Conservation (phyloP, 2,888 invertebrate species). For the Serrognathus titanus region DNA sequence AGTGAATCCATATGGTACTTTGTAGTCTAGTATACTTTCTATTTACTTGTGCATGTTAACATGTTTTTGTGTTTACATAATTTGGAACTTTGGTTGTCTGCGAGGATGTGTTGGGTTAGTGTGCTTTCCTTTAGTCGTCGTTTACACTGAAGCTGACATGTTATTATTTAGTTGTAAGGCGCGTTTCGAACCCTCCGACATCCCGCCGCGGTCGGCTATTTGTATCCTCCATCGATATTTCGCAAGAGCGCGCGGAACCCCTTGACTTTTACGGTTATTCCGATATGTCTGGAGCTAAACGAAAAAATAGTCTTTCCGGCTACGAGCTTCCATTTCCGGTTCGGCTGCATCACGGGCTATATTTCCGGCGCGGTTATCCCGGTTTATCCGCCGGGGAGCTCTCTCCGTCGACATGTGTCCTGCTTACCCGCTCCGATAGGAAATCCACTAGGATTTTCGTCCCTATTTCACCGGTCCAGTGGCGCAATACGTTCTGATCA, state of each 20-base stretch:
- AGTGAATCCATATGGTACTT: too few relatives aligned
- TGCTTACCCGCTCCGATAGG: conserved; percentile 52
- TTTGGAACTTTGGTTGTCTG: background rate
- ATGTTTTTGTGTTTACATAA: too few relatives aligned
- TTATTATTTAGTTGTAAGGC: conserved; percentile 3
- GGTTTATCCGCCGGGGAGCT: conserved; percentile 58
- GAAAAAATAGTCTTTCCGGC: conserved; percentile 21
- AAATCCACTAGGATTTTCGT: conserved; percentile 40
- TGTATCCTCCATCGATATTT: conserved; percentile 27
- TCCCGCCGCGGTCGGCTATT: conserved; percentile 32
- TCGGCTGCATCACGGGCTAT: conserved; percentile 47
- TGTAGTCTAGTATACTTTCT: too few relatives aligned
- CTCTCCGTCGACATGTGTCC: conserved; percentile 55
- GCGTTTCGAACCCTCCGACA: conserved; percentile 16
- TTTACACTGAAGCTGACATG: background rate
- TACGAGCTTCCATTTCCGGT: conserved; percentile 54
- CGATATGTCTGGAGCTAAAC: conserved; percentile 34
- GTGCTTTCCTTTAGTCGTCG: background rate
- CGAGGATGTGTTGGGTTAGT: background rate
- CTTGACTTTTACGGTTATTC: conserved; percentile 36
- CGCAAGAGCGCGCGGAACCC: conserved; percentile 29
- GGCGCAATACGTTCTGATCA: conserved; percentile 37
- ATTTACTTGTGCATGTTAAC: too few relatives aligned
- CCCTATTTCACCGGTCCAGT: conserved; percentile 33
- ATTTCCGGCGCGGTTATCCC: conserved; percentile 58